Conservation (phyloP, 2,888 invertebrate species). For the Hypomecis punctinalis region DNA sequence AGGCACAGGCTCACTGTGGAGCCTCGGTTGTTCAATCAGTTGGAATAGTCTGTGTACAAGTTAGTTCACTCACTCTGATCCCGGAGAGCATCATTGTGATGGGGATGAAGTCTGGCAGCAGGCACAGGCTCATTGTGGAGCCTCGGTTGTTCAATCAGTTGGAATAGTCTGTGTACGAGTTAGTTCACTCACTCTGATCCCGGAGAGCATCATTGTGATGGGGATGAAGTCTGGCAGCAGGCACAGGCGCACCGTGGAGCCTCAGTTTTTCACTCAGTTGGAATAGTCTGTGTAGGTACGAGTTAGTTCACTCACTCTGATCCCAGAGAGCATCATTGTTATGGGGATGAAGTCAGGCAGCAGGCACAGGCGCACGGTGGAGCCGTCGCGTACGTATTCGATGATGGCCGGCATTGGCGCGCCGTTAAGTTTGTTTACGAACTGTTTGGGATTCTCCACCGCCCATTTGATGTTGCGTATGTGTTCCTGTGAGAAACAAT, state of each 20-base stretch:
- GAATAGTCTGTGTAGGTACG: too few relatives aligned
- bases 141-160: slow-evolving; percentile 84
- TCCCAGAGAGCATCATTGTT: slow-evolving; percentile 98
- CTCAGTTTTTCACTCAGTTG: slow-evolving; percentile 71
- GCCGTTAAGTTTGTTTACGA: slow-evolving; percentile 92
- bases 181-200: slow-evolving; percentile 89
- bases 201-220: slow-evolving; percentile 97
- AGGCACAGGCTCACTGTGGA: slow-evolving; percentile 97
- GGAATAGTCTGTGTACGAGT: too few relatives aligned
- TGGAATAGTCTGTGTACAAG: too few relatives aligned
- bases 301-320: slow-evolving; percentile 85
- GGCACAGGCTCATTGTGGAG: slow-evolving; percentile 95
- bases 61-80: slow-evolving; percentile 87
- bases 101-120: slow-evolving; percentile 95
- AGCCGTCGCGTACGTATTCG: slow-evolving; percentile 99
- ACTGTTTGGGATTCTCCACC: slow-evolving; percentile 89
- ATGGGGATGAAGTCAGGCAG: slow-evolving; percentile 96
- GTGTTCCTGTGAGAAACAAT: slow-evolving; percentile 83
- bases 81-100: slow-evolving; percentile 98
- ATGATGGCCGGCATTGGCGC: slow-evolving; percentile 97
- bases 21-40: slow-evolving; percentile 83
- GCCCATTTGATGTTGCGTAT: slow-evolving; percentile 95
- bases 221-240: slow-evolving; percentile 96
- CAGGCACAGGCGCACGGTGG: slow-evolving; percentile 96
- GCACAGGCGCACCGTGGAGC: slow-evolving; percentile 96